Base-by-base conservation (phyloP, 1,140 invertebrate species). In the Caerostris darwini region DNA sequence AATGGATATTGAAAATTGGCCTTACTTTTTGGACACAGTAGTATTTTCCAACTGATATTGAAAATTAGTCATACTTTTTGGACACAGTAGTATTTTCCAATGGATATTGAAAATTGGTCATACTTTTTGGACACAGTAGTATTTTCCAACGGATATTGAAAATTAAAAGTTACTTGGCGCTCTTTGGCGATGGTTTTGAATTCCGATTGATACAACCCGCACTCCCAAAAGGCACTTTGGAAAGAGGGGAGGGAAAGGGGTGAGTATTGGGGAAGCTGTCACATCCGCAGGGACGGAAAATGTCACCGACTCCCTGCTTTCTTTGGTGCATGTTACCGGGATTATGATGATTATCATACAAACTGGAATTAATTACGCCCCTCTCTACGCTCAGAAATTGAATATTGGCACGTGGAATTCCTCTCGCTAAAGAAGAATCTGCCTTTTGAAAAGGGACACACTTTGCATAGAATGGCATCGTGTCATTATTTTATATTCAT, bases 271-370 rank as follows among this genome's bases (percentile, higher is more conserved):
- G 90, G 90, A 92, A 92, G 90, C 90, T 92, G 90, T 92, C 90
- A 92, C 90, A 83, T 77, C 71, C 81, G 90, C 57, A 85, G 83
- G 14, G 19, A 19, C 83, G 83, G 71, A 77, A 77, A 77, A 53
- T 77, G 71, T 77, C 71, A 77, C 71, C 71, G 71, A 77, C 71
- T 77, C 89, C 89, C 89, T 67, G 90, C 81, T 92, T 92, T 92
- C 90, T 92, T 92, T 92, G 90, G 81, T 85, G 90, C 90, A 85
- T 92, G 90, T 92, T 85, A 61, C 83, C 83, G 83, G 50, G 92
- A 93, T 93, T 93, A 93, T 93, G 83, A 93, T 93, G 92, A 93
- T 93, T 93, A 93, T 93, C 92, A 93, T 93, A 87, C 83, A 93
- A 93, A 87, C 92, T 53, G 92, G 92, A 93, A 93, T 93, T 93